Percentiles rank a stretch among this genome's conserved stretches.
Evolutionary conservation across 2,797 vertebrate species (phyloP).

Genomic region (Anas bahamensis): DNA sequence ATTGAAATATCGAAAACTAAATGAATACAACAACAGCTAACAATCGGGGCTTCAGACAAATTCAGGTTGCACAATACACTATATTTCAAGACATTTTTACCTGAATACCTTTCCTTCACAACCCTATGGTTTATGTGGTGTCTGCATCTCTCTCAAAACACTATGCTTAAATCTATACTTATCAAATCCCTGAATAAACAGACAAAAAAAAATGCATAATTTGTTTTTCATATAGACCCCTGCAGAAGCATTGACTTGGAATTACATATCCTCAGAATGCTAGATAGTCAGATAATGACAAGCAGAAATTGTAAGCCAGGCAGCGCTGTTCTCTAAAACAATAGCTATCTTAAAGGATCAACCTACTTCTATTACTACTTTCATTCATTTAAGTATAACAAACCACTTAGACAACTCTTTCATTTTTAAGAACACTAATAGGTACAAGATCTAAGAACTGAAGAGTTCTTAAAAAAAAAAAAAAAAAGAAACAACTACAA

Average conservation of each 20-base stretch:
- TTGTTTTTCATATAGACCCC: not conserved
- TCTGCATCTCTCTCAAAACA: not conserved
- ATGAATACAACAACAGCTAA: conserved; percentile 8
- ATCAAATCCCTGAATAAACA: not conserved
- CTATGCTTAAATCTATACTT: not conserved
- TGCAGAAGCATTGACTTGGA: not conserved
- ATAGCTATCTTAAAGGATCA: not conserved
- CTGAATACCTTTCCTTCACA: not conserved
- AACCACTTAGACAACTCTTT: not conserved
- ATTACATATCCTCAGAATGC: not conserved
- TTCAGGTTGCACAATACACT: conserved; percentile 7
- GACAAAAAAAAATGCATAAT: not conserved
- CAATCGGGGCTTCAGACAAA: conserved; percentile 4
- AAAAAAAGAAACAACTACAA: not conserved
- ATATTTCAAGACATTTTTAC: conserved; percentile 15
- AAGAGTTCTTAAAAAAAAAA: not conserved
- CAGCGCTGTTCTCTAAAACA: not conserved
- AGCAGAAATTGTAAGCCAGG: not conserved
- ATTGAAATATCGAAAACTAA: conserved; percentile 44
- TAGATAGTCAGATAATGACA: not conserved
- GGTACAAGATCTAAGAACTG: not conserved
- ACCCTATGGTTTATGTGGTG: not conserved
- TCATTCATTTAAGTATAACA: not conserved
- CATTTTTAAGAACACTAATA: not conserved
- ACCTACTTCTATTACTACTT: not conserved